These are phyloP conservation scores for Furcula furcula DNA, from an alignment of 2,888 invertebrate genomes.

Conservation along the genomic window DNA sequence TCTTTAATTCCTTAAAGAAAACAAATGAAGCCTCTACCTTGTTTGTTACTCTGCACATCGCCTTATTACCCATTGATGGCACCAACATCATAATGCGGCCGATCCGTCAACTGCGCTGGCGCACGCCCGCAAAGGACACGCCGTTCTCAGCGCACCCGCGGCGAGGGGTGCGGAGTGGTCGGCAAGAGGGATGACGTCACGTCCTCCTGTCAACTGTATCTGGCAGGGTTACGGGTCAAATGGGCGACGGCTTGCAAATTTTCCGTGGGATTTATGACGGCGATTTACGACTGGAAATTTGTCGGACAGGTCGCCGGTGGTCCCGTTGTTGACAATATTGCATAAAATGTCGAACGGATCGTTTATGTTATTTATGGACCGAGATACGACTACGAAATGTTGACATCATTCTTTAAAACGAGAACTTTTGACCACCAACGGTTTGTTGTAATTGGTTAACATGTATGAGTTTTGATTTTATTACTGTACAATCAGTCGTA, in stretches of 20 bases:
- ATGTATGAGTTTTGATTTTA: no score
- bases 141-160: slow-evolving; percentile 58
- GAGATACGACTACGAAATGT: no score
- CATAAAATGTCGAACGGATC: no score
- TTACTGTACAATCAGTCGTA: no score
- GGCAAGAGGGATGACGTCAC: slow-evolving; percentile 38
- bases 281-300: neutral
- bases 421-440: no score
- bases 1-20: no score
- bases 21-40: slow-evolving; percentile 5
- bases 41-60: slow-evolving; percentile 28
- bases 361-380: no score
- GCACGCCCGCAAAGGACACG: slow-evolving; percentile 60
- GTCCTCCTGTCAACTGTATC: slow-evolving; percentile 41
- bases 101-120: slow-evolving; percentile 60
- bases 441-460: no score
- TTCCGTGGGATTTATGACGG: neutral
- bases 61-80: slow-evolving; percentile 61
- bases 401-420: no score
- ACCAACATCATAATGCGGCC: slow-evolving; percentile 63
- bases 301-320: neutral
- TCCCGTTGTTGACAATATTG: neutral
- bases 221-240: slow-evolving; percentile 32
- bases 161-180: slow-evolving; percentile 15
- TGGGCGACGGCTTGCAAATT: slow-evolving; percentile 5